A percentile compares a stretch with the other conserved stretches of the same genome.
Conservation (phyloP, 2,113 vertebrate genomes). For the Phoenicopterus ruber region DNA sequence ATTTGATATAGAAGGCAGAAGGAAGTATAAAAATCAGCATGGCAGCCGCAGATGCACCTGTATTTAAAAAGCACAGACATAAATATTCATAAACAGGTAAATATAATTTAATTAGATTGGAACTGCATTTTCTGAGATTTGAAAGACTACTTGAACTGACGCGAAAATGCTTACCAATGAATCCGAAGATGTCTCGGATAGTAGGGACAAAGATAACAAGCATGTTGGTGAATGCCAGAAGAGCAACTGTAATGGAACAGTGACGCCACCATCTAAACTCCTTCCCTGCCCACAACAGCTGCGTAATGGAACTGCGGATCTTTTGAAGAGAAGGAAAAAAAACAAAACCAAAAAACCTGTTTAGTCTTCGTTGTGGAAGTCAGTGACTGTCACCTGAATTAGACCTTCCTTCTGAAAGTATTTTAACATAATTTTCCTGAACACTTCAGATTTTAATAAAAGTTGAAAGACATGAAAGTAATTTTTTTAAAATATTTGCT, state of each 20-base stretch:
- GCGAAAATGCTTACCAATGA: slow-evolving; percentile 83
- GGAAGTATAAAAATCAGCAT: slow-evolving; percentile 99
- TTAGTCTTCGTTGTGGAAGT: neutral
- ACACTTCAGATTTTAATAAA: neutral
- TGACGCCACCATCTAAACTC: slow-evolving; percentile 93
- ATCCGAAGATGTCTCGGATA: slow-evolving; percentile 94
- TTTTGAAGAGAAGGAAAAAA: neutral
- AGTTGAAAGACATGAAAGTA: neutral
- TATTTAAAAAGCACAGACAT: neutral
- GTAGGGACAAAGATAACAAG: slow-evolving; percentile 94
- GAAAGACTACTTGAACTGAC: neutral
- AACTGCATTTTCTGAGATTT: neutral
- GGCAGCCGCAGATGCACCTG: slow-evolving; percentile 93
- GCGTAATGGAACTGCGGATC: slow-evolving; percentile 93
- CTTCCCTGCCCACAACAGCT: slow-evolving; percentile 82
- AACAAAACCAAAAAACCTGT: too few species aligned
- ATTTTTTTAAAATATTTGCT: neutral
- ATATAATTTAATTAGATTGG: neutral
- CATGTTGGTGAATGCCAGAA: slow-evolving; percentile 81
- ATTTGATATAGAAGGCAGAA: slow-evolving; percentile 95
- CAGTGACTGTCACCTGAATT: neutral
- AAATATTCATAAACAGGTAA: neutral
- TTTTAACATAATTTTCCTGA: neutral
- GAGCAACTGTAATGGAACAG: slow-evolving; percentile 78
- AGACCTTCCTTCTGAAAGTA: neutral